Evolutionary conservation across 2,888 invertebrate species (phyloP).

Genomic region (Caenorhabditis sp.): DNA sequence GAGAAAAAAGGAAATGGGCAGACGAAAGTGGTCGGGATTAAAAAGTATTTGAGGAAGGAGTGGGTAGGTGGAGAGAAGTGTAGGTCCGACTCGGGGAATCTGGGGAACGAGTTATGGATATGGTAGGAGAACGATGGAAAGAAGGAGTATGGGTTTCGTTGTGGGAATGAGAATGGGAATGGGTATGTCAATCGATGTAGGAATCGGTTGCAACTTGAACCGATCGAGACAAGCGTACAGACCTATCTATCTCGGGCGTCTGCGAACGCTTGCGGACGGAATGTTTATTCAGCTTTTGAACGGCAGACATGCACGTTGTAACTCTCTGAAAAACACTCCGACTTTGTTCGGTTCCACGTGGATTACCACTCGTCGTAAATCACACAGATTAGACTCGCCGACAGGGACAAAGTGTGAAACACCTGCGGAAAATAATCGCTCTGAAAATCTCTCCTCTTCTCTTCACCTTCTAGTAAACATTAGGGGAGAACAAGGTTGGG

Average conservation of each 20-base stretch:
- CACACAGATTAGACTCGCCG: neutral
- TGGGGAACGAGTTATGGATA: too few species aligned
- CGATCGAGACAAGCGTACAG: too few species aligned
- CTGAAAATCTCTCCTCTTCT: too few species aligned
- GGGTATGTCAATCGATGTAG: too few species aligned
- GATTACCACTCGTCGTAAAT: slow-evolving; percentile 4
- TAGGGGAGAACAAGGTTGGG: slow-evolving; percentile 5
- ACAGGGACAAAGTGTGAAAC: neutral
- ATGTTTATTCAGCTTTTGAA: slow-evolving; percentile 6
- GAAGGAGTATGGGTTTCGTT: too few species aligned
- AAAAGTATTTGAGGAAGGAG: neutral
- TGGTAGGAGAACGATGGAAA: too few species aligned
- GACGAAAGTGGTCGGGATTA: neutral
- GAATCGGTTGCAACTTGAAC: too few species aligned
- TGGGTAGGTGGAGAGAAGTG: too few species aligned
- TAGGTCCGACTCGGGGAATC: too few species aligned
- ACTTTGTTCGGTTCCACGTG: slow-evolving; percentile 17
- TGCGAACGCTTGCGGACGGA: neutral
- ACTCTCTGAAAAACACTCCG: slow-evolving; percentile 3
- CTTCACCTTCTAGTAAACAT: too few species aligned
- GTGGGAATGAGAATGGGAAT: too few species aligned
- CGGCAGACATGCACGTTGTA: neutral
- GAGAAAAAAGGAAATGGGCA: neutral
- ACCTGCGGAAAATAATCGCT: slow-evolving; percentile 38
- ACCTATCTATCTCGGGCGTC: too few species aligned